A percentile compares a stretch with the other conserved stretches of the same genome.
phyloP scores from a whole-genome alignment of 1,140 invertebrate genomes.

The Drosophila kohkoa region DNA sequence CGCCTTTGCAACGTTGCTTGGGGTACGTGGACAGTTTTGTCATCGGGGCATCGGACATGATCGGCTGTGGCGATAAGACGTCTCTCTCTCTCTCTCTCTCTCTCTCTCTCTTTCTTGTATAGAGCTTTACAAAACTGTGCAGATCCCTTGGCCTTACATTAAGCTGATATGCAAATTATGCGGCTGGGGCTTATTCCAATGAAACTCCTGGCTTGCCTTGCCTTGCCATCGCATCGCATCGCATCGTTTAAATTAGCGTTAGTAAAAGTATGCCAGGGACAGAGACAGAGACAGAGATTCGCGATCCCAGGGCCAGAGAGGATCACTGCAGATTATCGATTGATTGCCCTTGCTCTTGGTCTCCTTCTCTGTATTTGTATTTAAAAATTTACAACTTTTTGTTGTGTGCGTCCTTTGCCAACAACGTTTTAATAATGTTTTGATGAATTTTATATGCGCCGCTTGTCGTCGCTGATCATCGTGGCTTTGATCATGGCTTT shows the following conservation, averaged over 20 bases:
- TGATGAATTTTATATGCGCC: constrained; percentile 80
- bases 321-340: constrained; percentile 63
- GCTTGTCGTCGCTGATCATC: constrained; percentile 76
- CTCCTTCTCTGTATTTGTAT: constrained; percentile 67
- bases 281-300: neutral
- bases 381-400: constrained; percentile 79
- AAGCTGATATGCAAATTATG: constrained; percentile 83
- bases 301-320: constrained; percentile 14
- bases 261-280: constrained; percentile 72
- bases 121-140: constrained; percentile 56
- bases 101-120: too few relatives aligned
- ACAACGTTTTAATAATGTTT: constrained; percentile 80
- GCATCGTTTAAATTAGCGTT: constrained; percentile 75
- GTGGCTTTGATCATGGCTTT: constrained; percentile 52
- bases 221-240: constrained; percentile 20
- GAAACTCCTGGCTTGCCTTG: constrained; percentile 39
- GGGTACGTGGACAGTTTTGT: constrained; percentile 64
- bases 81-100: neutral
- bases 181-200: constrained; percentile 60
- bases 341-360: constrained; percentile 21
- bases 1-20: constrained; percentile 19
- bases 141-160: constrained; percentile 67
- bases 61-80: constrained; percentile 66
- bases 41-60: constrained; percentile 66
- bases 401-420: constrained; percentile 21